Base-by-base conservation (phyloP, 2,888 invertebrate species). In the Hemaris fuciformis region DNA sequence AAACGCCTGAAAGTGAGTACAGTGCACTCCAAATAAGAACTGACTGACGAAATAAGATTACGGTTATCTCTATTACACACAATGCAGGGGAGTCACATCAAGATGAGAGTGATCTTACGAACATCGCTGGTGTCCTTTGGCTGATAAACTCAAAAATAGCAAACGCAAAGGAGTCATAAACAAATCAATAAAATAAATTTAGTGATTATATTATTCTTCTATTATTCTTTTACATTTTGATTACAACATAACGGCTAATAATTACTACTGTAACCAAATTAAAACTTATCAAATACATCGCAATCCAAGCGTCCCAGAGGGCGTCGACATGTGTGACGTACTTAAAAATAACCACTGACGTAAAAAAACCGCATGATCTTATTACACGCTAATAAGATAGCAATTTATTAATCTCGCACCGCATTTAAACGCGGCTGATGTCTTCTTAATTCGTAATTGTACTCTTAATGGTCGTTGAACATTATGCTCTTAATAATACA, bases 371-470 rank as follows among this genome's bases (percentile, higher is more conserved):
- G 48, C 18, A 10, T 31, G 27, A 53, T 53, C 53, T 31, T 18
- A 53, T 53, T 53, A 53, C 53, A 53, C 53, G 53, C 53, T 53
- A 53, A 53, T 53, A 31, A 53, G 53, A 31, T 53, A 53, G 53
- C 18, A 53, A 53, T 53, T 53, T 53, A 53, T 53, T 27, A 53
- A 53, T 53, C 53, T 53, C 31, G 1, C 53, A 23, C 48, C 48
- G 18, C 53, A 53, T 53, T 31, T 27, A 27, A 53, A 0, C 20
- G 13, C 31, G 27, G 31, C 31, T 53, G 46, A 59, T 46, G 59
- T 46, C 59, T 31, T 59, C 34, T 59, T 59, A 59, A 59, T 59
- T 59, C 15, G 34, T 46, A 59, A 59, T 59, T 62, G 41, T 41
- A 41, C 18, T 53, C 10, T 59, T 58, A 48, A 53, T 43, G 15